phyloP scores from a whole-genome alignment of 2,888 invertebrate species.

The Cheilosia grossa region DNA sequence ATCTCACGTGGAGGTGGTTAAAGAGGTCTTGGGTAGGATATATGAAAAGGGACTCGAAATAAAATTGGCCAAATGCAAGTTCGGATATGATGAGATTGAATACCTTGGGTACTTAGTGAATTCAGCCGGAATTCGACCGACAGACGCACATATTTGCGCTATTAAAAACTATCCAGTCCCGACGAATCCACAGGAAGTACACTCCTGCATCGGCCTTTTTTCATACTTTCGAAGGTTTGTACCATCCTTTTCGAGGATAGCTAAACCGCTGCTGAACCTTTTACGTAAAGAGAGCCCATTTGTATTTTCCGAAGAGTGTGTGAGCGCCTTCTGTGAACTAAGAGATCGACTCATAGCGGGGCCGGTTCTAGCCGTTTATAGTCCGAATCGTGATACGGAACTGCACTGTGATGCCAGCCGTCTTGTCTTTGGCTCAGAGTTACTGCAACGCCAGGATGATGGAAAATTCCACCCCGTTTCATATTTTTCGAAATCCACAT shows the following conservation, averaged over 20 bases:
- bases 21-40: neutral
- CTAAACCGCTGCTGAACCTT: too few species aligned
- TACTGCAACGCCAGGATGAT: constrained; percentile 77
- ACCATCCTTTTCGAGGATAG: constrained; percentile 22
- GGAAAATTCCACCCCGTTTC: constrained; percentile 77
- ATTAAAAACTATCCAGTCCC: neutral
- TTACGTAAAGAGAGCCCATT: too few species aligned
- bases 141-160: neutral
- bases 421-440: constrained; percentile 77
- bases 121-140: constrained; percentile 1
- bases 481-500: constrained; percentile 78
- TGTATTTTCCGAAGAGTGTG: constrained; percentile 14
- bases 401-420: constrained; percentile 70
- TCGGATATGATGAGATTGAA: constrained; percentile 18
- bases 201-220: constrained; percentile 48
- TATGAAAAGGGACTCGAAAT: constrained; percentile 14
- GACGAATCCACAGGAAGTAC: neutral
- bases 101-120: constrained; percentile 20
- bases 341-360: constrained; percentile 40
- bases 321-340: constrained; percentile 33
- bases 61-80: constrained; percentile 4
- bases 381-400: too few species aligned
- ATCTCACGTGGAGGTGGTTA: too few species aligned
- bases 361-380: constrained; percentile 57
- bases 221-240: constrained; percentile 56